phyloP scores from a whole-genome alignment of 2,113 vertebrate genomes.

The Pseudois nayaur region DNA sequence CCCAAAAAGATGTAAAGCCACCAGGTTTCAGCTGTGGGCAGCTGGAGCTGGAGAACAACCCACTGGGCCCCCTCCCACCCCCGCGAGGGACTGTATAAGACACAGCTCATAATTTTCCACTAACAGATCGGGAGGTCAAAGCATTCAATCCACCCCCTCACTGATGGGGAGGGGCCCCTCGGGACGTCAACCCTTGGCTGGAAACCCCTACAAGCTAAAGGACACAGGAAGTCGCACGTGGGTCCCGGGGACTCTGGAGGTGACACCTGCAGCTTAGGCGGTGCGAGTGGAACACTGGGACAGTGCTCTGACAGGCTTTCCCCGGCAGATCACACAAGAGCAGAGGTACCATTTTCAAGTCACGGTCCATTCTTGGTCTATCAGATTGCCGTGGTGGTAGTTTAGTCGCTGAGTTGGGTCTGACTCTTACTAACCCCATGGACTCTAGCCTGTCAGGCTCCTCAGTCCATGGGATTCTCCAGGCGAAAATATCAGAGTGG shows the following conservation, averaged over 20 bases:
- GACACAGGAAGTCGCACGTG: neutral
- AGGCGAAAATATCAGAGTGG: neutral
- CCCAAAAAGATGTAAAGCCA: neutral
- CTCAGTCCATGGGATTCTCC: neutral
- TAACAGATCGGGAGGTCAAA: neutral
- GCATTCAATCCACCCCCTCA: neutral
- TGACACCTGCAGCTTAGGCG: neutral
- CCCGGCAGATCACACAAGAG: neutral
- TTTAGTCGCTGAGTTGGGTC: neutral
- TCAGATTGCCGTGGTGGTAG: neutral
- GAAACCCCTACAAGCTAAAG: neutral
- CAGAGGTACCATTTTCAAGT: neutral
- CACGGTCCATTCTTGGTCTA: neutral
- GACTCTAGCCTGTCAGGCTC: neutral
- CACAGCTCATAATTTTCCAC: neutral
- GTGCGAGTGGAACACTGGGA: neutral
- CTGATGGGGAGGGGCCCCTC: neutral
- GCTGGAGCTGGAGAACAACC: neutral
- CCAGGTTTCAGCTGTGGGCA: neutral
- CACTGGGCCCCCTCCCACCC: neutral
- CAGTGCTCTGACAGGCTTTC: neutral
- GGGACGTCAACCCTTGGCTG: neutral
- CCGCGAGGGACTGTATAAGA: fast-evolving
- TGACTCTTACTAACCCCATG: neutral
- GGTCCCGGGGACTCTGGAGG: neutral